Percentiles rank a stretch among this genome's conserved stretches.
These are phyloP conservation scores for Eristalis intricaria DNA, from an alignment of 2,888 invertebrate genomes.

Conservation along the genomic window DNA sequence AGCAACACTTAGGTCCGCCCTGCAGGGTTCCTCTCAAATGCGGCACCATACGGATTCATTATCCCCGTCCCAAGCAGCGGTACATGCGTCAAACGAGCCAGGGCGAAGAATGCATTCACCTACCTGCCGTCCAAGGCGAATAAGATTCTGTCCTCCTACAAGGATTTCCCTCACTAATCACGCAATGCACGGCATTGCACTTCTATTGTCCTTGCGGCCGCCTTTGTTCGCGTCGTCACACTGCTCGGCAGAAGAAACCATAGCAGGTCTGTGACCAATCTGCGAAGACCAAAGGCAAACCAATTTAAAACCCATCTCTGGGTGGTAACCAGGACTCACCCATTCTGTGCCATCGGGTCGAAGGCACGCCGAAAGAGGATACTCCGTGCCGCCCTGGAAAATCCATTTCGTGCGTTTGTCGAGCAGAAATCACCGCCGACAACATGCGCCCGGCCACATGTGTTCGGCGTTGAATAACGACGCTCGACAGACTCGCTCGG, in stretches of 20 bases:
- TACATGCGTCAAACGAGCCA: neutral
- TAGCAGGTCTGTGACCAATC: conserved; percentile 66
- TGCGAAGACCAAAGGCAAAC: neutral
- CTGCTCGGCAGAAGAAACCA: conserved; percentile 30
- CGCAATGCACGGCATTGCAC: conserved; percentile 30
- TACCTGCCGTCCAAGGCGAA: neutral
- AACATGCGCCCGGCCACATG: conserved; percentile 49
- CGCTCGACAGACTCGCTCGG: neutral
- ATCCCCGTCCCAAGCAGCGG: neutral
- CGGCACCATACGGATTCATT: neutral
- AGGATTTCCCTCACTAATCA: conserved; percentile 33
- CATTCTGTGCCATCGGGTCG: too few species aligned
- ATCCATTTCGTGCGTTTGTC: conserved; percentile 46
- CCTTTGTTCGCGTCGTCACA: conserved; percentile 48
- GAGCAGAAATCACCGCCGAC: neutral
- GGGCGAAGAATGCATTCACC: neutral
- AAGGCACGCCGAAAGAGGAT: neutral
- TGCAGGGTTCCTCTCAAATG: neutral
- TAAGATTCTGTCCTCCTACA: conserved; percentile 57
- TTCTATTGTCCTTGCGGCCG: conserved; percentile 51
- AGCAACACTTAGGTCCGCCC: neutral
- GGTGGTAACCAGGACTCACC: conserved; percentile 57
- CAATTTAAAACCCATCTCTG: conserved; percentile 63
- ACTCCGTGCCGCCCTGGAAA: conserved; percentile 33
- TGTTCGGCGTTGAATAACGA: conserved; percentile 37